A percentile compares a stretch with the other conserved stretches of the same genome.
These are phyloP conservation scores for Drosophila anceps DNA, from an alignment of 2,888 invertebrate genomes.

Conservation along the genomic window DNA sequence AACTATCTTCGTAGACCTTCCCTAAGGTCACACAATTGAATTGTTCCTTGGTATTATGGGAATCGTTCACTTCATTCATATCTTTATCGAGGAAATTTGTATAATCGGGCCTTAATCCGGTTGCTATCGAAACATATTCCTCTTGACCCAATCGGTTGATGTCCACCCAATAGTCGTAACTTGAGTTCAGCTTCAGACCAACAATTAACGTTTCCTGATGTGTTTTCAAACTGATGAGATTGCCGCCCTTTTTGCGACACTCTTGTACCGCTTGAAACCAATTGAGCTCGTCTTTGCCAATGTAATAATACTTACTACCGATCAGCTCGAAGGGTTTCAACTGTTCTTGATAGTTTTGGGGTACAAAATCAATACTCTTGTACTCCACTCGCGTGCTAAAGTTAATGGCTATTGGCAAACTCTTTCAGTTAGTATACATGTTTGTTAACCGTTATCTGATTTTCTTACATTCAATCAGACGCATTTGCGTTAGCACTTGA, in stretches of 20 bases:
- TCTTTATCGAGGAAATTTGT: conserved; percentile 12
- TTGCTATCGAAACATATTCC: conserved; percentile 35
- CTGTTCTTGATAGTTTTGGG: background rate
- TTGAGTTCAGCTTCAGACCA: conserved; percentile 10
- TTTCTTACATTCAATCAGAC: conserved; percentile 20
- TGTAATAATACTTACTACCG: conserved; percentile 32
- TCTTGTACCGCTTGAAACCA: conserved; percentile 47
- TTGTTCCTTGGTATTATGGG: background rate
- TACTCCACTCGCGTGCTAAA: conserved; percentile 40
- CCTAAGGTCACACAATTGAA: conserved; percentile 29
- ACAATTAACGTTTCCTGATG: conserved; percentile 12
- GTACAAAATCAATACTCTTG: conserved; percentile 19
- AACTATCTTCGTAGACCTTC: conserved; percentile 18
- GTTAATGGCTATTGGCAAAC: conserved; percentile 2
- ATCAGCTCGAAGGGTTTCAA: conserved; percentile 32
- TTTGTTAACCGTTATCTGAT: background rate
- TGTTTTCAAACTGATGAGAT: conserved; percentile 26
- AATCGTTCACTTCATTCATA: background rate
- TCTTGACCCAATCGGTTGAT: conserved; percentile 41
- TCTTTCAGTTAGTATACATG: background rate
- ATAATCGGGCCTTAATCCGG: conserved; percentile 18
- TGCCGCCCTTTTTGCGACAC: conserved; percentile 30
- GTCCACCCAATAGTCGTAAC: conserved; percentile 38
- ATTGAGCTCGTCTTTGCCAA: conserved; percentile 14
- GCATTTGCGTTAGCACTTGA: conserved; percentile 2